These are phyloP conservation scores for Diplazon laetatorius DNA, from an alignment of 2,888 invertebrate genomes.

Conservation along the genomic window DNA sequence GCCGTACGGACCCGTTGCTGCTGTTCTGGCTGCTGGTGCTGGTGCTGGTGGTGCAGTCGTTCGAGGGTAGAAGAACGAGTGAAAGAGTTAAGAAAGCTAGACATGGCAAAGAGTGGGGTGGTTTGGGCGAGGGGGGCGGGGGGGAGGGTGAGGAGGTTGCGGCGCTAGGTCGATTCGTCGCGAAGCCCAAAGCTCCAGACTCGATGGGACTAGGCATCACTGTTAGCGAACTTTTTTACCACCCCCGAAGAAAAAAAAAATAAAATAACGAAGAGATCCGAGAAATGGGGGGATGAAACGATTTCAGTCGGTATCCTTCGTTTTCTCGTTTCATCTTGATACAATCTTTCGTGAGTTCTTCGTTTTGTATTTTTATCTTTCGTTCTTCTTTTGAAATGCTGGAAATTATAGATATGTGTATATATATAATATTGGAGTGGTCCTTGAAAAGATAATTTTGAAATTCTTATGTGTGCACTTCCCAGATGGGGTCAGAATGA, in stretches of 20 bases:
- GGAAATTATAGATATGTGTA: no score
- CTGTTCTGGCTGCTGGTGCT: slow-evolving; percentile 42
- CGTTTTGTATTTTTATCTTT: slow-evolving; percentile 23
- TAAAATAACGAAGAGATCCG: no score
- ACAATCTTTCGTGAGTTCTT: background rate
- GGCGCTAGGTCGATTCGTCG: slow-evolving; percentile 53
- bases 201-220: slow-evolving; percentile 21
- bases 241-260: slow-evolving; percentile 11
- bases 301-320: slow-evolving; percentile 30
- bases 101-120: slow-evolving; percentile 7
- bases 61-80: slow-evolving; percentile 64
- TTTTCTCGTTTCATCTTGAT: background rate
- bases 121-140: slow-evolving; percentile 12
- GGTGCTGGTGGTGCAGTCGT: slow-evolving; percentile 41
- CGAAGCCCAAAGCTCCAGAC: slow-evolving; percentile 40
- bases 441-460: no score
- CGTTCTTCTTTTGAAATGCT: no score
- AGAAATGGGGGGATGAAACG: slow-evolving; percentile 11
- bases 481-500: no score
- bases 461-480: no score
- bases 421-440: no score
- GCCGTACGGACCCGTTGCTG: slow-evolving; percentile 36
- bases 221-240: slow-evolving; percentile 14
- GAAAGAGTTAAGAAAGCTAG: slow-evolving; percentile 50
- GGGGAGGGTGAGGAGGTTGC: background rate